Evolutionary conservation across 2,797 vertebrate genomes (phyloP).

Genomic region (Thalassophryne amazonica): DNA sequence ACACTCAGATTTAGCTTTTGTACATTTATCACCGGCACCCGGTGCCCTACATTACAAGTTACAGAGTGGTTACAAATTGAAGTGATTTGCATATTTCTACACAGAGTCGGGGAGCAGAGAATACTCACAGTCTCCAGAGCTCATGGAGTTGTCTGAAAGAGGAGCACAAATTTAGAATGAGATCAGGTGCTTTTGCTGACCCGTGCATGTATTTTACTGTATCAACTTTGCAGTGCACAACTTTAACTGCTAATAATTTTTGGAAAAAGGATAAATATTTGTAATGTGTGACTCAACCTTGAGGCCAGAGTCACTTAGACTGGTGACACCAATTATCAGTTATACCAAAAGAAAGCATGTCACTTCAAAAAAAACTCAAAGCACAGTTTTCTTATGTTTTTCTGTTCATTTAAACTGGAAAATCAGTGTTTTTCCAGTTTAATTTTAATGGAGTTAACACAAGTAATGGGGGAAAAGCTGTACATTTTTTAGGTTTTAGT

Average conservation of each 20-base stretch:
- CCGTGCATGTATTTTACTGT: background rate
- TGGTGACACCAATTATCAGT: no score
- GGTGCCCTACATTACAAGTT: conserved; percentile 28
- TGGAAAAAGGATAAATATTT: no score
- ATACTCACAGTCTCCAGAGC: conserved; percentile 90
- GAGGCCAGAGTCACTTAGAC: no score
- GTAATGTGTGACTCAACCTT: no score
- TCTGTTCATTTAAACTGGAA: background rate
- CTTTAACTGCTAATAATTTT: no score
- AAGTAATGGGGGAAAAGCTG: conserved; percentile 10
- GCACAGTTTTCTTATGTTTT: no score
- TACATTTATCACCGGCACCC: conserved; percentile 38
- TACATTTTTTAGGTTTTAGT: no score
- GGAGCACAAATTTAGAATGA: conserved; percentile 10
- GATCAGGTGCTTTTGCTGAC: background rate
- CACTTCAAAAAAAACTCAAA: no score
- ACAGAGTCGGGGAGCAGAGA: conserved; percentile 8
- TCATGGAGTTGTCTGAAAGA: conserved; percentile 86
- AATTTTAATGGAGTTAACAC: background rate
- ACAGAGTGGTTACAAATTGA: conserved; percentile 7
- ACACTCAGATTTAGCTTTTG: conserved; percentile 5
- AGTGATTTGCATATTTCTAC: conserved; percentile 1
- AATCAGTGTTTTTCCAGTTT: background rate
- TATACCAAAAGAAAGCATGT: no score
- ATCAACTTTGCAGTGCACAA: no score